Base-by-base conservation (phyloP, 2,888 invertebrate genomes). In the Scelioninae gen. 1 region DNA sequence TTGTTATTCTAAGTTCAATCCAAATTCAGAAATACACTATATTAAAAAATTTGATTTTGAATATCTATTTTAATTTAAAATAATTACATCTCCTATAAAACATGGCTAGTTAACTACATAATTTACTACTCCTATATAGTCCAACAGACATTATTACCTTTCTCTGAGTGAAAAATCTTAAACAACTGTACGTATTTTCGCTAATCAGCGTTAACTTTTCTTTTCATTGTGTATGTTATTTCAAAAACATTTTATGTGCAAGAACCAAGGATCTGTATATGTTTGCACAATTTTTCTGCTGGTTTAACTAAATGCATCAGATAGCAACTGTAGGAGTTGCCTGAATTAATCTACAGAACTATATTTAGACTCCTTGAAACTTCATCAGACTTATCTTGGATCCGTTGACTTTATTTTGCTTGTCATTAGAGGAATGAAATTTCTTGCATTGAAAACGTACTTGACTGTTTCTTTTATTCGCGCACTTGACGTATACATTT, bases 351-450 rank as follows among this genome's bases (percentile, higher is more conserved):
- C 16, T 45, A 1, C 31, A 29, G 29, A 10, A 51, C 10, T n/a
- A 31, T 51, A 8, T 51, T 51, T 51, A 9, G 29, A 29, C 23
- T 29, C 53, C 29, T 45, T 13, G 6, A 45, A 45, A 11, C 13
- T 45, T 29, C 40, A 53, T 40, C 32, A 31, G 16, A 55, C 63
- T 74, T 55, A 72, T 60, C 49, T 60, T 8, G 15, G 16, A 34
- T 16, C 38, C 16, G 31, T 63, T 15, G 38, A 49, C 40, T 53
- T 63, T 34, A 40, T 74, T 74, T 29, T 29, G 23, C n/a, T 62
- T 38, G 62, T 77, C 65, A 71, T 78, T 65, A 65, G 6, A 29
- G 49, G 32, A 78, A 71, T 78, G 43, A 56, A 49, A 34, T 71
- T 58, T 55, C n/a, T 13, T 23, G 16, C 34, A 31, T 34, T 49